Conservation (phyloP, 2,888 invertebrate species). For the Oscheius sp. region DNA sequence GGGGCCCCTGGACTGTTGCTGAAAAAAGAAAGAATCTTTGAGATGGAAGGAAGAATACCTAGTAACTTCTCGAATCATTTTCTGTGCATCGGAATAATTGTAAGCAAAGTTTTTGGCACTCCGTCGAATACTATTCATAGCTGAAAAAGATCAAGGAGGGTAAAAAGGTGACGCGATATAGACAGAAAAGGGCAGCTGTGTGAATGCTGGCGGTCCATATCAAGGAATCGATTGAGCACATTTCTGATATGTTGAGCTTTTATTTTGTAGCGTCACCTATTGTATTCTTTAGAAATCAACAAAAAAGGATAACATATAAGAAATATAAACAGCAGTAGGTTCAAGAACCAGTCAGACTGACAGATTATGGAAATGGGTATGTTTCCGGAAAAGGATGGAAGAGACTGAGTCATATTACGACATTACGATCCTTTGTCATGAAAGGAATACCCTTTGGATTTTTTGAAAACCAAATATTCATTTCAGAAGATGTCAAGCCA, state of each 20-base stretch:
- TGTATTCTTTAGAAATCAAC: neutral
- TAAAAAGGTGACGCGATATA: conserved; percentile 13
- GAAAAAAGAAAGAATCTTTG: neutral
- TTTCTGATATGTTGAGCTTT: conserved; percentile 22
- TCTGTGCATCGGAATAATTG: conserved; percentile 28
- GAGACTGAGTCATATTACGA: no score
- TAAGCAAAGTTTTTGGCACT: conserved; percentile 31
- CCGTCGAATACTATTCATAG: conserved; percentile 21
- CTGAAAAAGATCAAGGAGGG: neutral
- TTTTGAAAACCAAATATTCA: no score
- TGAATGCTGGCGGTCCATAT: conserved; percentile 12
- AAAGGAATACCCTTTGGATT: no score
- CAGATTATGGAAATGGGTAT: no score
- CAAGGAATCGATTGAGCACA: conserved; percentile 27
- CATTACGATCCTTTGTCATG: no score
- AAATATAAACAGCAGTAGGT: neutral
- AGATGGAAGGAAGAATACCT: neutral
- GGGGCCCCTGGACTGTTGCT: conserved; percentile 99
- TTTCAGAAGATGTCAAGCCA: no score
- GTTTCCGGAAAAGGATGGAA: no score
- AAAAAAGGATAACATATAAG: neutral
- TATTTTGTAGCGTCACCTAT: neutral
- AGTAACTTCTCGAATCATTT: conserved; percentile 15
- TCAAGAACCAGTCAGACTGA: neutral
- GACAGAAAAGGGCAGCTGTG: conserved; percentile 17